Evolutionary conservation across 2,888 invertebrate genomes (phyloP), one percentile per base, ranked within the genome.

Genomic region (Eristalinus aeneus): DNA sequence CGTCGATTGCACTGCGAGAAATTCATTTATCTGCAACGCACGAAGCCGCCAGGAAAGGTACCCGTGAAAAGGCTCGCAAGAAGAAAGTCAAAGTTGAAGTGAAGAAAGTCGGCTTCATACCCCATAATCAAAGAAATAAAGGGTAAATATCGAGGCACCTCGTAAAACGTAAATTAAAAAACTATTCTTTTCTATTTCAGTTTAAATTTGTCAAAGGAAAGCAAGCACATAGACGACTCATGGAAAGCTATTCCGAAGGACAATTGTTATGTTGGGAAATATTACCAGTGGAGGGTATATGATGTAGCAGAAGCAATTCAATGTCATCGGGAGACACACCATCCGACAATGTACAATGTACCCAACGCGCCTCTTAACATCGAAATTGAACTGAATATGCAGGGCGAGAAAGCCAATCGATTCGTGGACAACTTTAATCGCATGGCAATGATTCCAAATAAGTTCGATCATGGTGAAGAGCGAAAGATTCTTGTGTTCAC

Each of bases 1-100:
- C 89, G 2, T 76, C 81, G 1, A 89, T 92, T 67, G 89, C 88
- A 0, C 34, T 91, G 6, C 90, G 94, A 84, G 91, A 92, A 88
- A 88, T 96, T 88, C 93, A 95, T 91, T 92, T 95, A 88, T 92
- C 95, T 85, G 92, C 94, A 87, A 91, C 94, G 64, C 93, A 93
- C 88, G 96, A 95, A 93, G 97, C 97, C 4, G 97, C 97, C 0
- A 94, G 97, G 86, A 97, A 96, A 92, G 97, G 97, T 68, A 97
- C 97, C 2, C 94, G 97, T 88, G 96, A 96, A 67, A 95, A 95
- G 89, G 95, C 95, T 34, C 94, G 94, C 68, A 96, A 96, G 74
- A 95, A 95, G 89, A 97, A 96, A 93, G 95, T 96, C 32, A 96
- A 96, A 92, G 94, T 95, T 36, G 96, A 96, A 91, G 94, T 95